Evolutionary conservation across 2,113 vertebrate species (phyloP).

Genomic region (Tursiops truncatus): DNA sequence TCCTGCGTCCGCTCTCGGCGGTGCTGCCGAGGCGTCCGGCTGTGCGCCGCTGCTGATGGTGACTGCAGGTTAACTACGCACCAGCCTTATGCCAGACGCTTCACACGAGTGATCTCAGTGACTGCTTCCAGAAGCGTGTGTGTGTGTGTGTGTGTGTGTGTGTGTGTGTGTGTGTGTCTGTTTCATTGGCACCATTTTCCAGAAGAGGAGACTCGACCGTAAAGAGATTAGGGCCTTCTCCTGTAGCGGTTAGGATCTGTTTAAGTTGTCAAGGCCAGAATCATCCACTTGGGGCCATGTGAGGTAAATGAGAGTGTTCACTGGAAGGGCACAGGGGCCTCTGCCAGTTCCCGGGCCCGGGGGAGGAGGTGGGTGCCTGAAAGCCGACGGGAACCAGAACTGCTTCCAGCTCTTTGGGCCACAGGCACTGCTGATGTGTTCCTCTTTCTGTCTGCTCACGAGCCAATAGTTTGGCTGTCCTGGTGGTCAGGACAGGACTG

Average conservation of each 20-base stretch:
- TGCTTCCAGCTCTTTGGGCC: neutral
- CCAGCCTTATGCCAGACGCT: rapidly evolving
- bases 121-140: neutral
- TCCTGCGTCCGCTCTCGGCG: neutral
- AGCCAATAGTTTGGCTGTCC: neutral
- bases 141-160: too few relatives aligned
- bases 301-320: neutral
- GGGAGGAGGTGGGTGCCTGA: neutral
- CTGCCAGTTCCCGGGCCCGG: neutral
- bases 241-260: neutral
- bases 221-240: neutral
- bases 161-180: too few relatives aligned
- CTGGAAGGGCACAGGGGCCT: neutral
- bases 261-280: neutral
- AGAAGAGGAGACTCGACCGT: neutral
- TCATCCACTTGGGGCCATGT: rapidly evolving
- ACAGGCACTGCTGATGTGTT: neutral
- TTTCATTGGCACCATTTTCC: neutral
- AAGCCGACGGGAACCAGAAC: neutral
- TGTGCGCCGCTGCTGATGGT: rapidly evolving
- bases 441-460: neutral
- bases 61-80: neutral
- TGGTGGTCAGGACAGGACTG: neutral
- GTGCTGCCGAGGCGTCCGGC: neutral
- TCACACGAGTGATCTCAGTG: rapidly evolving